Percentiles rank a stretch among this genome's conserved stretches.
These are phyloP conservation scores for Pherbina coryleti DNA, from an alignment of 2,888 invertebrate species.

Conservation along the genomic window DNA sequence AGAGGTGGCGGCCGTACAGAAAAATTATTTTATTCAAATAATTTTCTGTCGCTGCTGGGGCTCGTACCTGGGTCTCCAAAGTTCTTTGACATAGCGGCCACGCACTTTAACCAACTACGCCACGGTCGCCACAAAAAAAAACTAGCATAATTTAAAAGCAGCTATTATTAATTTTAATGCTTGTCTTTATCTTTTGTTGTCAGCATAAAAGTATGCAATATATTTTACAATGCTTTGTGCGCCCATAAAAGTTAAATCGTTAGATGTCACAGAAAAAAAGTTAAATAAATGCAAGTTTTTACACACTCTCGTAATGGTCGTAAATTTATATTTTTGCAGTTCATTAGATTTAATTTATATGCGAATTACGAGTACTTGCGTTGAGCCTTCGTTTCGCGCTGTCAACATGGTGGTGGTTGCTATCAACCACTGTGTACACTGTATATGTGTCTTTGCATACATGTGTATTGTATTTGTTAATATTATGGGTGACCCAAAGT, in stretches of 20 bases:
- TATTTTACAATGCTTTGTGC: not conserved
- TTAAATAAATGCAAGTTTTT: not conserved
- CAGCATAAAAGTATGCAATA: not conserved
- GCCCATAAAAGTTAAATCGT: not conserved
- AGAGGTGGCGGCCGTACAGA: no score
- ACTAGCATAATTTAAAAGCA: no score
- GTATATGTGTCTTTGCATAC: not conserved
- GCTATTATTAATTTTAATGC: no score
- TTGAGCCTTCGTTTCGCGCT: not conserved
- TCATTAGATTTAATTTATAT: conserved; percentile 30
- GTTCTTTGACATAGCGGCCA: no score
- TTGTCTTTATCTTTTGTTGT: not conserved
- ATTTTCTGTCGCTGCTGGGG: no score
- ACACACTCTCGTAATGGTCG: not conserved
- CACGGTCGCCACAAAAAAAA: no score
- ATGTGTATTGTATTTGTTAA: not conserved
- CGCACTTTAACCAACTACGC: no score
- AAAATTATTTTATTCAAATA: no score
- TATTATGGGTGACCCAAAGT: not conserved
- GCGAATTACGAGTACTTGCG: not conserved
- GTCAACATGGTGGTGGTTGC: not conserved
- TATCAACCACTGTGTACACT: not conserved
- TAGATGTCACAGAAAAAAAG: not conserved
- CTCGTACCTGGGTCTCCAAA: no score
- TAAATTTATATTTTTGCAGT: conserved; percentile 21